Percentiles rank a stretch among this genome's conserved stretches.
These are phyloP conservation scores for Lymantria dispar DNA, from an alignment of 2,888 invertebrate species.

Conservation along the genomic window DNA sequence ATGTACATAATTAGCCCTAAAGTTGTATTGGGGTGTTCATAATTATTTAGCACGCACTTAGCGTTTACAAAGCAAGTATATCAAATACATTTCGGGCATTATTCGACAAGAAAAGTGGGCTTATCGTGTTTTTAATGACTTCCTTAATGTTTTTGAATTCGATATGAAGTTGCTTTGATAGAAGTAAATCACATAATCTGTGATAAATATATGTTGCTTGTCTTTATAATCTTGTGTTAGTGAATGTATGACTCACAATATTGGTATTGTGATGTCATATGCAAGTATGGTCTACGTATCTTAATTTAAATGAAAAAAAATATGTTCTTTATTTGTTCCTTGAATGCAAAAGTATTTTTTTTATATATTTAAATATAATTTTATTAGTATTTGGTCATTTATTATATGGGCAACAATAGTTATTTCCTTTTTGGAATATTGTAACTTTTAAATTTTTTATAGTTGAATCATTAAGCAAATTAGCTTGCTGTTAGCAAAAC, in stretches of 20 bases:
- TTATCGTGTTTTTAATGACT: constrained; percentile 39
- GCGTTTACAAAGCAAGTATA: neutral
- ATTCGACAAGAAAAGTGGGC: constrained; percentile 19
- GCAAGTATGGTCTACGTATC: constrained; percentile 28
- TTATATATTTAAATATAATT: no score
- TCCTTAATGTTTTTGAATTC: constrained; percentile 34
- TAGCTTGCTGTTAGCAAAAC: no score
- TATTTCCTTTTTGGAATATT: no score
- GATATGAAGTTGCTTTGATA: constrained; percentile 19
- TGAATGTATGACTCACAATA: constrained; percentile 67
- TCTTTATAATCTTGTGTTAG: constrained; percentile 29
- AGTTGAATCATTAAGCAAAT: no score
- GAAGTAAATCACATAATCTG: constrained; percentile 17
- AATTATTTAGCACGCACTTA: constrained; percentile 2
- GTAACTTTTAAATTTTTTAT: no score
- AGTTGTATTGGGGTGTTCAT: constrained; percentile 16
- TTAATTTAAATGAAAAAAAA: no score
- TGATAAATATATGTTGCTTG: constrained; percentile 23
- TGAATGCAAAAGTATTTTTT: no score
- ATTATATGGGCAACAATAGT: no score
- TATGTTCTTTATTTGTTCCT: no score
- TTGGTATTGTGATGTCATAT: constrained; percentile 72
- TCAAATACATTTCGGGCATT: constrained; percentile 24
- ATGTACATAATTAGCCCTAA: constrained; percentile 48
- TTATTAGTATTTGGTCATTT: no score